phyloP scores from a whole-genome alignment of 1,140 invertebrate genomes.

The Drosophila busckii region DNA sequence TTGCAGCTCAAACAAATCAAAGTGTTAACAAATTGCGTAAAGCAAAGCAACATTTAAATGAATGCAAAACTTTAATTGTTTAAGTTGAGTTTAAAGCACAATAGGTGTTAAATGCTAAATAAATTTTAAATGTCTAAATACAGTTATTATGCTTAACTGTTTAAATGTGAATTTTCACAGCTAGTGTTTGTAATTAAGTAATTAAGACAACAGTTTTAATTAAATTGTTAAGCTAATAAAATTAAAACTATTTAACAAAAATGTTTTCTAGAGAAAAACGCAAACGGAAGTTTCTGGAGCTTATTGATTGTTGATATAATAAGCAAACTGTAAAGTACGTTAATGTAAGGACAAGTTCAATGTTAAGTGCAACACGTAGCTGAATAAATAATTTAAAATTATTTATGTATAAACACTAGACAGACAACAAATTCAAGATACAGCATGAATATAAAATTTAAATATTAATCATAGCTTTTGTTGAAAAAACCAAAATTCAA shows the following conservation, averaged over 20 bases:
- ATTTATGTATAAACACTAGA: too few relatives aligned
- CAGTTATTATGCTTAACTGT: neutral
- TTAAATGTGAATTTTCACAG: too few relatives aligned
- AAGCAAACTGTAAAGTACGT: slow-evolving; percentile 1
- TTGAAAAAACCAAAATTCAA: too few relatives aligned
- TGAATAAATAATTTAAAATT: neutral
- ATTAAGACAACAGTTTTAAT: too few relatives aligned
- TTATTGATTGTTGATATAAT: slow-evolving; percentile 8
- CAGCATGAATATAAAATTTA: too few relatives aligned
- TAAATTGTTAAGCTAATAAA: too few relatives aligned
- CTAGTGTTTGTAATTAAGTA: neutral
- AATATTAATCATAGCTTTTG: too few relatives aligned
- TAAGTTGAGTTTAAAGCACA: neutral
- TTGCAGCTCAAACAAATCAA: too few relatives aligned
- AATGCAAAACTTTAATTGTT: neutral
- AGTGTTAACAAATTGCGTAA: slow-evolving; percentile 34
- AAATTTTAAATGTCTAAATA: neutral
- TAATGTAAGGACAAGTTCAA: slow-evolving; percentile 17
- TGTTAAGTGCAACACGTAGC: neutral
- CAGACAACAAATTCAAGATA: too few relatives aligned
- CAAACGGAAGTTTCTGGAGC: slow-evolving; percentile 29
- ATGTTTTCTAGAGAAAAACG: slow-evolving; percentile 5
- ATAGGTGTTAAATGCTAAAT: slow-evolving; percentile 3
- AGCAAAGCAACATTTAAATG: slow-evolving; percentile 2
- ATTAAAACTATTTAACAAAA: slow-evolving; percentile 23